Percentiles rank a stretch among this genome's conserved stretches.
These are phyloP conservation scores for Thunnus albacares DNA, from an alignment of 2,797 vertebrate genomes.

Conservation along the genomic window DNA sequence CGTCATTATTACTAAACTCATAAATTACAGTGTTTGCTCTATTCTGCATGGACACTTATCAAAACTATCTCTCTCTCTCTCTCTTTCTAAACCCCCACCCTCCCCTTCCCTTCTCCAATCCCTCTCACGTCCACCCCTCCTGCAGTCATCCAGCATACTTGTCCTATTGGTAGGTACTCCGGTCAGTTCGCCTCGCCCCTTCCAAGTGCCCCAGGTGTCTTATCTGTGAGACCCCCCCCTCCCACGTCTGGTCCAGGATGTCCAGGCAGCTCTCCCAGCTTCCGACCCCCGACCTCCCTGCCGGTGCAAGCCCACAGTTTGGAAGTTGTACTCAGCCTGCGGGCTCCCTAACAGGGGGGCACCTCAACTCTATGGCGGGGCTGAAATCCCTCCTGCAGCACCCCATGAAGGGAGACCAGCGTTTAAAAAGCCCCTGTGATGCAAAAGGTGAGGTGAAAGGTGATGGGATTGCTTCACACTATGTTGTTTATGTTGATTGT, in stretches of 20 bases:
- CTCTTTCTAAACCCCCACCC: constrained; percentile 2
- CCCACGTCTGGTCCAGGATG: constrained; percentile 81
- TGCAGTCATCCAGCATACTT: constrained; percentile 61
- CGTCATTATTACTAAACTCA: constrained; percentile 16
- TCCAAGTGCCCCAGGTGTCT: constrained; percentile 73
- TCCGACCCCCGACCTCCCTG: constrained; percentile 86
- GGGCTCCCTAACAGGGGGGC: constrained; percentile 83
- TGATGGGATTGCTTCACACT: background rate
- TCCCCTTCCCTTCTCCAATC: background rate
- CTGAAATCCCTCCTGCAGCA: constrained; percentile 92
- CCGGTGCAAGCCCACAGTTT: constrained; percentile 89
- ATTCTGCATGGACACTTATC: constrained; percentile 54
- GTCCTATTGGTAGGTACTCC: constrained; percentile 70
- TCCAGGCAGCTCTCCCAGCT: constrained; percentile 88
- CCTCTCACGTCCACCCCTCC: constrained; percentile 14
- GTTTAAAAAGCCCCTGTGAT: constrained; percentile 85
- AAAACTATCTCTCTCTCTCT: constrained; percentile 50
- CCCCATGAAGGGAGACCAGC: constrained; percentile 90
- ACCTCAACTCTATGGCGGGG: constrained; percentile 87
- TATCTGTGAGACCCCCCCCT: constrained; percentile 33
- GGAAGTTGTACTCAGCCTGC: constrained; percentile 83
- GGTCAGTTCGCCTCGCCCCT: constrained; percentile 62
- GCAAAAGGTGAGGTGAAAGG: constrained; percentile 79
- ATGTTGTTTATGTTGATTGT: constrained; percentile 22
- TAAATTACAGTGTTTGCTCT: constrained; percentile 42